Evolutionary conservation across 2,888 invertebrate genomes (phyloP), one percentile per base, ranked within the genome.

Genomic region (Fissipunctia ypsillon): DNA sequence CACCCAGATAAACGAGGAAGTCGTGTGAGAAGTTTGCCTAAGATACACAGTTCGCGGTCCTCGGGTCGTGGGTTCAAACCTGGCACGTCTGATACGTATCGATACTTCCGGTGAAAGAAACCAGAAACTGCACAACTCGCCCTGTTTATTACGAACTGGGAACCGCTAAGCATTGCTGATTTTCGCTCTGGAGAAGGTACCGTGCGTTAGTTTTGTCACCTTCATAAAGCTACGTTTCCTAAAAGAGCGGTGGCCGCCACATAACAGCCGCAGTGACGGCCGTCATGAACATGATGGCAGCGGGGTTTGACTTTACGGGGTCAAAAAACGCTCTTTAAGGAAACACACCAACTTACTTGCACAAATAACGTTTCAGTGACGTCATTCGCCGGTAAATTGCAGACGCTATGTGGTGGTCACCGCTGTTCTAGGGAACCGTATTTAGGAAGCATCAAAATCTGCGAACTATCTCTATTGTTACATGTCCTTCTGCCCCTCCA

Each of bases 31-130:
- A 63, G 35, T 70, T 83, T 72, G 38, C 69, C 41, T 60, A 65
- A 67, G 82, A 78, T 79, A 28, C 25, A 14, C 25, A 35, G 66
- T 50, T 59, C 45, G 45, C 45, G 43, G 35, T 5, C n/a, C 31
- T 56, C 56, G 48, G 83, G 61, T 69, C 80, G 57, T 25, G 35
- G 66, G 73, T 83, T 78, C 83, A 73, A n/a, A 50, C 57, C 65
- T 43, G 22, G 19, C 57, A 31, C 25, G 65, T 70, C 35, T 28
- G 83, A 77, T 72, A 78, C 61, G 57, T 64, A 80, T 80, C 72
- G 45, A 57, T 45, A 78, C 61, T 69, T 80, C 78, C 83, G 61
- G 66, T 54, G 68, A 69, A 60, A 78, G 73, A 66, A 65, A 57
- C 25, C 31, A 43, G 67, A 56, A 56, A 41, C 35, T n/a, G 28